Conservation (phyloP, 2,888 invertebrate genomes). For the Lasioglossum figueresi region DNA sequence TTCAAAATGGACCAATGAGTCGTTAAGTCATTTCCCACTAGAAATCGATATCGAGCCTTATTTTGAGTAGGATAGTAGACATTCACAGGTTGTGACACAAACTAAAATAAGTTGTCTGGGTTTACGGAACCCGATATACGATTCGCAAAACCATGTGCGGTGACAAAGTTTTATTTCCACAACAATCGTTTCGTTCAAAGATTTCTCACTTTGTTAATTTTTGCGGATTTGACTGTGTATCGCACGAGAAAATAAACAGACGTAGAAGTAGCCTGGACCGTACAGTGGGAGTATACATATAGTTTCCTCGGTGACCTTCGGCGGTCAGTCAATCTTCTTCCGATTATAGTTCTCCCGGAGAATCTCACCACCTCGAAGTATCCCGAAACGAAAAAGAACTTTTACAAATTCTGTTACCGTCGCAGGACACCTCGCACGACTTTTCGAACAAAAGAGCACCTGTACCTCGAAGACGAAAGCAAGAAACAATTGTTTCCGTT, state of each 20-base stretch:
- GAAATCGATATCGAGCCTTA: background rate
- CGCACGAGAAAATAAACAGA: slow-evolving; percentile 1
- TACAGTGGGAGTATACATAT: background rate
- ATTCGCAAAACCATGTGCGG: background rate
- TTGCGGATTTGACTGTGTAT: slow-evolving; percentile 3
- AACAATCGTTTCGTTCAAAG: background rate
- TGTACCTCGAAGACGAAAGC: background rate
- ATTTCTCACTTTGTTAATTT: background rate
- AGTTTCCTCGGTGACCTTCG: background rate
- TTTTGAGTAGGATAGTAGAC: background rate
- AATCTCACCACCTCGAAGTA: background rate
- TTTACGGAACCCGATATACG: background rate
- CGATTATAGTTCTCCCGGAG: background rate
- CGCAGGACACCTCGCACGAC: background rate
- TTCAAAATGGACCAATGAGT: background rate
- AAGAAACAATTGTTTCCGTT: background rate
- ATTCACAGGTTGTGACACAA: background rate
- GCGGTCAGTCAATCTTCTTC: background rate
- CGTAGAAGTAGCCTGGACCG: background rate
- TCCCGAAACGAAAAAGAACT: background rate
- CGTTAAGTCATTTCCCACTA: background rate
- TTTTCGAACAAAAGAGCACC: background rate
- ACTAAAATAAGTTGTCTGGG: background rate
- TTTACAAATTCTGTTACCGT: background rate
- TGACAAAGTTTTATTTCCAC: background rate